phyloP scores from a whole-genome alignment of 2,888 invertebrate genomes.

The Apamea crenata region DNA sequence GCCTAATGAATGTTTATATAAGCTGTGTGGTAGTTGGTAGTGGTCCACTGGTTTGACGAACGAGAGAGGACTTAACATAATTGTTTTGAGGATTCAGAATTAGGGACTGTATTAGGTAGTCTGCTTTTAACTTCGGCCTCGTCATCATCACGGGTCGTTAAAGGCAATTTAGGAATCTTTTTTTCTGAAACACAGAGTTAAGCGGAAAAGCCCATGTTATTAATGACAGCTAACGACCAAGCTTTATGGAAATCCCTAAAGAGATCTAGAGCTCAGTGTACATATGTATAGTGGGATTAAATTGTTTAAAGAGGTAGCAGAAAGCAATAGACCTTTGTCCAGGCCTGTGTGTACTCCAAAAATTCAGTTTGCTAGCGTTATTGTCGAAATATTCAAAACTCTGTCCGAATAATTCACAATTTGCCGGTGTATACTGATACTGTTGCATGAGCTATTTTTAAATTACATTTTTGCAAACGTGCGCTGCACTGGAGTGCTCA shows the following conservation, averaged over 20 bases:
- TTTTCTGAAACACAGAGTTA: not conserved
- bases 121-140: not conserved
- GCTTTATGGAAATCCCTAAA: not conserved
- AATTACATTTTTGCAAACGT: conserved; percentile 69
- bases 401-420: conserved; percentile 58
- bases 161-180: not conserved
- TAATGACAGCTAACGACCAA: not conserved
- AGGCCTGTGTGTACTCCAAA: not conserved
- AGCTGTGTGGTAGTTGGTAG: conserved; percentile 17
- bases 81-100: conserved; percentile 7
- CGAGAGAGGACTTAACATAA: conserved; percentile 7
- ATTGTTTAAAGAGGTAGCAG: conserved; percentile 10
- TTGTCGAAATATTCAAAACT: conserved; percentile 54
- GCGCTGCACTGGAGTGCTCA: conserved; percentile 52
- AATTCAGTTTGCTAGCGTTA: conserved; percentile 20
- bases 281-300: not conserved
- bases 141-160: not conserved
- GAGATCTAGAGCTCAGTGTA: not conserved
- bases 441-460: conserved; percentile 63
- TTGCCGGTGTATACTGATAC: conserved; percentile 28
- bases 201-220: not conserved
- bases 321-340: conserved; percentile 10
- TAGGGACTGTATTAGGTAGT: not conserved
- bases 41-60: conserved; percentile 1
- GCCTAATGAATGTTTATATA: conserved; percentile 53